Evolutionary conservation across 2,113 vertebrate genomes (phyloP).

Genomic region (Amphiprion ocellaris): DNA sequence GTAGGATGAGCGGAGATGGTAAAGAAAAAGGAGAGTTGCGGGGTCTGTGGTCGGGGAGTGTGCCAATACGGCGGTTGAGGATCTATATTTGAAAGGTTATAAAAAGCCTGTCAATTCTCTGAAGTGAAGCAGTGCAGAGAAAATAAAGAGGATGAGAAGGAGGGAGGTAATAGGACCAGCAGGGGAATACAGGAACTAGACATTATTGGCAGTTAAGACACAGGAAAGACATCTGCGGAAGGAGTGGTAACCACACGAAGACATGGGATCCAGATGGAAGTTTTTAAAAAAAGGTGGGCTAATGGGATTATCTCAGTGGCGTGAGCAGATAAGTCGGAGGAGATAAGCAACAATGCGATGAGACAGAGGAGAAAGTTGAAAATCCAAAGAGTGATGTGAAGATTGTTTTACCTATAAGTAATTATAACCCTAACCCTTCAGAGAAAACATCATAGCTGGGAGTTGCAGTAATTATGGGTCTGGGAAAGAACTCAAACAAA

Average conservation of each 20-base stretch:
- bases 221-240: conserved; percentile 54
- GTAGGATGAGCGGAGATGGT: conserved; percentile 12
- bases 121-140: conserved; percentile 56
- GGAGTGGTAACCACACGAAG: conserved; percentile 50
- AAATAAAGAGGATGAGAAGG: conserved; percentile 40
- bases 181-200: conserved; percentile 43
- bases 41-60: conserved; percentile 65
- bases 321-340: conserved; percentile 18
- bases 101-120: conserved; percentile 68
- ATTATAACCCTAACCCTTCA: conserved; percentile 31
- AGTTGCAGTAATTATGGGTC: conserved; percentile 29
- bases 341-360: neutral
- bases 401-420: conserved; percentile 10
- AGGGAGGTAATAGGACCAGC: conserved; percentile 19
- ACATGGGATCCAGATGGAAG: conserved; percentile 48
- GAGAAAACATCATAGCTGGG: neutral
- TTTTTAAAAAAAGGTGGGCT: conserved; percentile 20
- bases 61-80: conserved; percentile 37
- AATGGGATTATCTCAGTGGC: conserved; percentile 28
- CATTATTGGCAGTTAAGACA: conserved; percentile 45
- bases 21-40: conserved; percentile 21
- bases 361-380: neutral
- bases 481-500: conserved; percentile 34
- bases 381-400: conserved; percentile 13
- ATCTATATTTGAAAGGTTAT: conserved; percentile 78